Conservation (phyloP, 2,888 invertebrate genomes). For the Eristalis intricaria region DNA sequence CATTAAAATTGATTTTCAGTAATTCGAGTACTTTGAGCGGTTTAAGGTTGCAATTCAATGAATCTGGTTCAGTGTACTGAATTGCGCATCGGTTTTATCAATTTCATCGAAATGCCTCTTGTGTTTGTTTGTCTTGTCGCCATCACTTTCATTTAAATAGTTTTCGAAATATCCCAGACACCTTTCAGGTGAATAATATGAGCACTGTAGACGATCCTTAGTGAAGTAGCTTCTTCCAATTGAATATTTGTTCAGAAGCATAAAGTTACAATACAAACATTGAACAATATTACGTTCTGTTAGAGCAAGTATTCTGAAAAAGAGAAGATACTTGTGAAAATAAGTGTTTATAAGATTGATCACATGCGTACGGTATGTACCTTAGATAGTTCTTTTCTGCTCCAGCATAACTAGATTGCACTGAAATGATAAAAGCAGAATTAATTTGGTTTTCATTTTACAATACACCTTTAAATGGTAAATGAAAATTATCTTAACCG, state of each 20-base stretch:
- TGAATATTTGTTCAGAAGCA: conserved; percentile 55
- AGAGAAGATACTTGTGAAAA: background rate
- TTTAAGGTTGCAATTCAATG: conserved; percentile 31
- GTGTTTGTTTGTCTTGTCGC: conserved; percentile 43
- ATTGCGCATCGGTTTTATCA: conserved; percentile 62
- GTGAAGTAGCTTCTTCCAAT: conserved; percentile 54
- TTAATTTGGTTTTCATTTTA: too few relatives aligned
- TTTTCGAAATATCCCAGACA: conserved; percentile 60
- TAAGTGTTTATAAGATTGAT: background rate
- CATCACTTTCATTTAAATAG: conserved; percentile 58
- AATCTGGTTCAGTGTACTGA: conserved; percentile 62
- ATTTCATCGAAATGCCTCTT: conserved; percentile 66
- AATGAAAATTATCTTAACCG: too few relatives aligned
- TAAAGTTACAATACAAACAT: conserved; percentile 60
- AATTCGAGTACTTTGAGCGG: conserved; percentile 22
- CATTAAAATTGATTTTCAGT: conserved; percentile 5
- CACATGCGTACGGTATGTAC: conserved; percentile 18
- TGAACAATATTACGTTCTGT: conserved; percentile 61
- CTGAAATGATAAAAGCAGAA: background rate
- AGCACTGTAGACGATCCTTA: conserved; percentile 58
- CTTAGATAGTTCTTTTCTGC: conserved; percentile 56
- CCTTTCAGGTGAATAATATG: conserved; percentile 60
- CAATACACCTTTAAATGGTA: too few relatives aligned
- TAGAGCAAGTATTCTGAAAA: conserved; percentile 46
- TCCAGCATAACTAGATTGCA: conserved; percentile 23